A percentile compares a stretch with the other conserved stretches of the same genome.
Conservation (phyloP, 1,140 invertebrate species). For the Hylaeus anthracinus region DNA sequence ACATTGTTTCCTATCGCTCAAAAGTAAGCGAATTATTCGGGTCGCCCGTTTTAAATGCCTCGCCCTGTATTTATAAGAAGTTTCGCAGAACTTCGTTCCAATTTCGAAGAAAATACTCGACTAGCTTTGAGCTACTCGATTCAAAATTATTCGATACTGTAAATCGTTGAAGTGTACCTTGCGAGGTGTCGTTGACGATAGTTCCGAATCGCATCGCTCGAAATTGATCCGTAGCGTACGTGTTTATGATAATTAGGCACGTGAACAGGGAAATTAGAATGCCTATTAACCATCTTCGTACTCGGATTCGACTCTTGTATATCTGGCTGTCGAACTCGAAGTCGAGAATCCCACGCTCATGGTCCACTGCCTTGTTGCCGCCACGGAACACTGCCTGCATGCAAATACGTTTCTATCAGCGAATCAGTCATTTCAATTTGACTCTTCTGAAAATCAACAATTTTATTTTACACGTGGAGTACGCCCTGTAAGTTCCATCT, state of each 20-base stretch:
- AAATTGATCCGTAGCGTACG: constrained; percentile 71
- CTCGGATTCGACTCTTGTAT: constrained; percentile 55
- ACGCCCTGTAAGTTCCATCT: no score
- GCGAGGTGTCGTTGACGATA: constrained; percentile 45
- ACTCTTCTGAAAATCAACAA: no score
- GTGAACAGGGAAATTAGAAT: constrained; percentile 69
- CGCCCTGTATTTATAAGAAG: no score
- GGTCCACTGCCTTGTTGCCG: constrained; percentile 33
- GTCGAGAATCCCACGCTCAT: constrained; percentile 32
- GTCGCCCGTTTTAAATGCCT: no score
- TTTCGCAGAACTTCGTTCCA: no score
- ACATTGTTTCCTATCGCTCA: no score
- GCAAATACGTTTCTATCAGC: neutral
- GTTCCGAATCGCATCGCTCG: constrained; percentile 57
- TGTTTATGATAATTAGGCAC: constrained; percentile 74
- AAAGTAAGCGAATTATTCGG: no score
- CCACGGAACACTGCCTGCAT: constrained; percentile 58
- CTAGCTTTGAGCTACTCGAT: no score
- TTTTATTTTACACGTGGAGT: no score
- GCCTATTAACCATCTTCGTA: constrained; percentile 72
- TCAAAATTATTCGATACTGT: no score
- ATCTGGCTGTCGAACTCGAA: constrained; percentile 33
- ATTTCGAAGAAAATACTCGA: no score
- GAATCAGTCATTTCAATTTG: no score
- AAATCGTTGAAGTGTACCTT: constrained; percentile 51